Base-by-base conservation (phyloP, 2,888 invertebrate genomes). In the Brassicogethes aeneus region DNA sequence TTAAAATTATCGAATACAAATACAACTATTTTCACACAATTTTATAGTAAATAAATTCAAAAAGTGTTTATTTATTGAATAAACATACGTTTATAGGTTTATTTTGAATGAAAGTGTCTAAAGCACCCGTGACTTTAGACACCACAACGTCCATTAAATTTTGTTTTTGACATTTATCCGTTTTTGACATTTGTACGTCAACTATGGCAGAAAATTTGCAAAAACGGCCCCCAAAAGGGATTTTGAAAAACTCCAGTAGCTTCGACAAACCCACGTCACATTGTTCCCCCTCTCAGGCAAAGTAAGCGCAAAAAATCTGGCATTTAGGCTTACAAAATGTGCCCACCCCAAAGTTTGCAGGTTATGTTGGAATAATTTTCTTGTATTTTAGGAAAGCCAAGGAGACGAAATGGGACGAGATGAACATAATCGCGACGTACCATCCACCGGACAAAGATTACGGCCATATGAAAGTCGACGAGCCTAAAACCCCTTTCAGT, bases 381-480 rank as follows among this genome's bases (percentile, higher is more conserved):
- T 38, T 42, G 5, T 5, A 48, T 55, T 52, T 16, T 37, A 64
- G 63, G 44, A 62, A 62, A 48, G 53, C 54, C 14, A 77, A 77
- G 56, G 75, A 77, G 55, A 77, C 91, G 61, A 87, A 92, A 75
- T 94, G 91, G 74, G 99, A 99, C 70, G 99, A 99, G 73, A 90
- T 95, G 82, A 99, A 99, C 71, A 97, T 99, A 52, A 77, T 97
- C 56, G 95, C 94, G 52, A 99, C 99, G 1, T 82, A 94, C 60
- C 99, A 99, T 73, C 99, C 99, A 32, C 77, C 88, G 15, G 93
- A 93, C 66, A 99, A 99, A 72, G 97, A 97, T 70, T 99, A 99
- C 70, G 99, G 99, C 5, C 94, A 94, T 62, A 97, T 97, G 95
- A 99, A 97, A 71, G 83, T 88, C 50, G 90, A 93, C 59, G 99